phyloP scores from a whole-genome alignment of 2,113 vertebrate genomes.

The Ameiurus melas region DNA sequence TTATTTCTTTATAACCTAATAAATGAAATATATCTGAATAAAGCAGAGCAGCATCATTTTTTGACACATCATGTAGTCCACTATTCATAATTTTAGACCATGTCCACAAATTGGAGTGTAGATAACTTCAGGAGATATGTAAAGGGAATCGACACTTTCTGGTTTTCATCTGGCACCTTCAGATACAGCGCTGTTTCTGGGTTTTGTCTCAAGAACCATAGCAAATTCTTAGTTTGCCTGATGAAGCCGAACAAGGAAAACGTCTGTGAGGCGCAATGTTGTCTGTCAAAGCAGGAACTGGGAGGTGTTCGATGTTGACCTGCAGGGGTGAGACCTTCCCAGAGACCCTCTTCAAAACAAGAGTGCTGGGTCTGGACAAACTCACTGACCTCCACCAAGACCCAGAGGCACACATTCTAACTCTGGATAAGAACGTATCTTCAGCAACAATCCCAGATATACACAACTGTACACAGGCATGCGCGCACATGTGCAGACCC shows the following conservation, averaged over 20 bases:
- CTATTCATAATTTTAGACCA: not conserved
- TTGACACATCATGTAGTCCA: not conserved
- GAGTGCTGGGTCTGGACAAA: conserved; percentile 57
- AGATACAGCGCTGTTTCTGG: conserved; percentile 16
- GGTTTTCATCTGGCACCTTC: not conserved
- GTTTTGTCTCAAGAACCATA: conserved; percentile 9
- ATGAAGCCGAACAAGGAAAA: conserved; percentile 71
- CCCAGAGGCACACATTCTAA: not conserved
- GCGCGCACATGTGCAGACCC: not conserved
- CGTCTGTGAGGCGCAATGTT: conserved; percentile 62
- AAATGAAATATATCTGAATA: not conserved
- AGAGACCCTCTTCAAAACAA: conserved; percentile 74
- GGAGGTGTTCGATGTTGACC: conserved; percentile 71
- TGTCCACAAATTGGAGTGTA: not conserved
- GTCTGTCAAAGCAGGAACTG: conserved; percentile 79
- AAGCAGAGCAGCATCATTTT: not conserved
- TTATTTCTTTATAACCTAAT: conserved; percentile 19
- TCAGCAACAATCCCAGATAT: not conserved
- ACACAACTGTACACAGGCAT: not conserved
- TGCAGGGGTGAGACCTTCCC: conserved; percentile 74
- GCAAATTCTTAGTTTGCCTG: conserved; percentile 44
- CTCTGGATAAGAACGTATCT: not conserved
- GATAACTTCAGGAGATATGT: not conserved
- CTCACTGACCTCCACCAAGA: conserved; percentile 31
- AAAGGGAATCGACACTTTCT: not conserved